phyloP scores from a whole-genome alignment of 2,113 vertebrate species.

The Psephotus haematonotus region DNA sequence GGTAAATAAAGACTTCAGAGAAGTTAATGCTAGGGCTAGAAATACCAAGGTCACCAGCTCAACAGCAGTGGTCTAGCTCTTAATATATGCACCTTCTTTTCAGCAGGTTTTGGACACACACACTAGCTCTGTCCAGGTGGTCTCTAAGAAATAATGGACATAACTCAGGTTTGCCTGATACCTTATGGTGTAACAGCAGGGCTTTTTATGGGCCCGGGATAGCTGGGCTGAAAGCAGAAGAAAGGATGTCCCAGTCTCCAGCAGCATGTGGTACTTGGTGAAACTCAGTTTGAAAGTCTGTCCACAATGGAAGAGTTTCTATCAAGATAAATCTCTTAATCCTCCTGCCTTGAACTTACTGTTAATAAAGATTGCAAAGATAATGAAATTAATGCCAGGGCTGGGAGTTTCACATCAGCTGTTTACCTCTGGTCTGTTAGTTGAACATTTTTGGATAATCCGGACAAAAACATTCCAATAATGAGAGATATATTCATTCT shows the following conservation, averaged over 20 bases:
- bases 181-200: not conserved
- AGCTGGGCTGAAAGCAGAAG: not conserved
- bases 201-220: not conserved
- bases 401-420: not conserved
- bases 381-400: not conserved
- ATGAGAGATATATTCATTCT: not conserved
- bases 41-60: not conserved
- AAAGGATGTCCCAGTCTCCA: not conserved
- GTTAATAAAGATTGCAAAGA: not conserved
- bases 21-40: not conserved
- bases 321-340: not conserved
- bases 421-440: not conserved
- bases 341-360: not conserved
- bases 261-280: not conserved
- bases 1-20: not conserved
- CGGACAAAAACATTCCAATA: not conserved
- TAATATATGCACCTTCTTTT: not conserved
- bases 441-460: not conserved
- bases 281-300: not conserved
- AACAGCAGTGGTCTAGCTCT: not conserved
- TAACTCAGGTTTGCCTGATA: not conserved
- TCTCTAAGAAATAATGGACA: not conserved
- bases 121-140: not conserved
- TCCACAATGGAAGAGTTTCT: not conserved
- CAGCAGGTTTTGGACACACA: not conserved